These are phyloP conservation scores for Strongylocentrotus purpuratus DNA, from an alignment of 35 echinoderm and acorn worm genomes.

Conservation along the genomic window DNA sequence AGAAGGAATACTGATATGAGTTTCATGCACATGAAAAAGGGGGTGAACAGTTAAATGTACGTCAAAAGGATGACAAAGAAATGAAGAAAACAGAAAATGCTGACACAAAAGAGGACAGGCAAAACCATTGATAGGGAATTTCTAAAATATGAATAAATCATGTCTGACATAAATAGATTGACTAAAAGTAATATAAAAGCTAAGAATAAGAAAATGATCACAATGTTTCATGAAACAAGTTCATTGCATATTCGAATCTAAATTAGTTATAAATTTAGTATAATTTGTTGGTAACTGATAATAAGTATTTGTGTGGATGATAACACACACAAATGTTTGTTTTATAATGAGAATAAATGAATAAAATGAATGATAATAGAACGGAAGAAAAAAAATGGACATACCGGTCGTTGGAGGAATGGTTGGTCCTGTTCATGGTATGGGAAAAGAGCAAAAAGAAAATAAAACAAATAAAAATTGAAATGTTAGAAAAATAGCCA, in stretches of 20 bases:
- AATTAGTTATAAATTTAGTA: too few species aligned
- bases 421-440: not conserved
- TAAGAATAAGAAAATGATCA: too few species aligned
- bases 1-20: not conserved
- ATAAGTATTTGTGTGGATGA: not conserved
- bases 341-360: not conserved
- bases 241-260: not conserved
- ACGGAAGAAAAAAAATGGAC: not conserved
- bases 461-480: not conserved
- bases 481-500: not conserved
- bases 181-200: not conserved
- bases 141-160: not conserved
- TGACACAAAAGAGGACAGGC: not conserved
- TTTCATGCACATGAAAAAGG: not conserved
- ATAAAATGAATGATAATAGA: not conserved
- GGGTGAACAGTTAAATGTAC: not conserved
- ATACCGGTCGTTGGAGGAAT: not conserved
- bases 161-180: not conserved
- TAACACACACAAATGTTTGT: not conserved
- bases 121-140: not conserved
- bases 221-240: too few species aligned
- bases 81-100: not conserved
- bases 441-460: not conserved
- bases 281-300: not conserved
- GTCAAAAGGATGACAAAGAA: not conserved